Conservation (phyloP, 1,140 invertebrate genomes). For the Zaprionus kolodkinae region DNA sequence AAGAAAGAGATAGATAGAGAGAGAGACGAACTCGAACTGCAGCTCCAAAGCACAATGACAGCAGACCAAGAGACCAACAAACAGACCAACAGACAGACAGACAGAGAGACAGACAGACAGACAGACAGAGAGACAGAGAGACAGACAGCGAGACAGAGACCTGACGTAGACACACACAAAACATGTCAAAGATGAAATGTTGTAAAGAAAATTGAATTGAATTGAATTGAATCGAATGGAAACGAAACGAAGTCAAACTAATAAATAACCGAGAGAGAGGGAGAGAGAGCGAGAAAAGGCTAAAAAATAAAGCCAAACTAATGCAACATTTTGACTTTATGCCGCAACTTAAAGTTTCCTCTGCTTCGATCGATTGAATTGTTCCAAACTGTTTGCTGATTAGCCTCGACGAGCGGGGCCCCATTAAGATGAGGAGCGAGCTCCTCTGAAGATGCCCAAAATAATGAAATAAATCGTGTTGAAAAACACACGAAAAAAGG, state of each 20-base stretch:
- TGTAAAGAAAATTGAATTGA: constrained; percentile 82
- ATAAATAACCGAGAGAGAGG: constrained; percentile 70
- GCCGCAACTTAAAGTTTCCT: constrained; percentile 51
- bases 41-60: constrained; percentile 65
- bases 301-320: constrained; percentile 17
- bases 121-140: constrained; percentile 27
- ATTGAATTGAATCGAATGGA: constrained; percentile 72
- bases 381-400: constrained; percentile 64
- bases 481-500: constrained; percentile 57
- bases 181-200: constrained; percentile 82
- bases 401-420: constrained; percentile 55
- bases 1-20: constrained; percentile 18
- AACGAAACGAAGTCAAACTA: constrained; percentile 68
- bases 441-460: constrained; percentile 43
- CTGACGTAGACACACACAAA: constrained; percentile 51
- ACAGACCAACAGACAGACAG: constrained; percentile 44
- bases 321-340: constrained; percentile 41
- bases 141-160: constrained; percentile 7
- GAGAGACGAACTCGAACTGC: constrained; percentile 37
- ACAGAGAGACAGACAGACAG: constrained; percentile 10
- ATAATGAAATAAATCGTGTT: constrained; percentile 83
- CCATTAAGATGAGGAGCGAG: constrained; percentile 39
- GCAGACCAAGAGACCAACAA: constrained; percentile 36
- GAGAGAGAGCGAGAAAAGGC: constrained; percentile 42
- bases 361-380: constrained; percentile 71